Evolutionary conservation across 1,140 invertebrate species (phyloP).

Genomic region (Polypedilum vanderplanki): DNA sequence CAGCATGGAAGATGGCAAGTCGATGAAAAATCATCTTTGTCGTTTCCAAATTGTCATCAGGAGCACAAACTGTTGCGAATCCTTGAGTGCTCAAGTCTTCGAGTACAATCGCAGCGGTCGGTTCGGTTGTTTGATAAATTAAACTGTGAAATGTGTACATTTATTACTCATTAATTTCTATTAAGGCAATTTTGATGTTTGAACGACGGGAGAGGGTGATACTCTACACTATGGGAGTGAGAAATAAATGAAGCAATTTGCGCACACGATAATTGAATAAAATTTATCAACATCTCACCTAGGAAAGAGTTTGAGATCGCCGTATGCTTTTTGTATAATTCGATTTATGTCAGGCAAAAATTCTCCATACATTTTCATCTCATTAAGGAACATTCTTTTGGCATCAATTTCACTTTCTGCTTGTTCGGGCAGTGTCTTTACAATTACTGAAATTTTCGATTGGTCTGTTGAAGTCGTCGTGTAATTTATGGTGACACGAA

Average conservation of each 20-base stretch:
- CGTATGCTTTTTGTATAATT: neutral
- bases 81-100: neutral
- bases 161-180: neutral
- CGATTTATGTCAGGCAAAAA: neutral
- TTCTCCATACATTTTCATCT: constrained; percentile 17
- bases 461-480: neutral
- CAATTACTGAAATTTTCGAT: neutral
- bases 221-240: too few species aligned
- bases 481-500: neutral
- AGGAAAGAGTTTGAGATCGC: neutral
- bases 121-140: neutral
- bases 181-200: neutral
- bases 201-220: too few species aligned
- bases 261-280: constrained; percentile 1
- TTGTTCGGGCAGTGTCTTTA: neutral
- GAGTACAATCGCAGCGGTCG: neutral
- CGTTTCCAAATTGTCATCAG: neutral
- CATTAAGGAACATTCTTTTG: neutral
- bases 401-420: neutral
- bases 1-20: neutral
- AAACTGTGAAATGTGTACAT: neutral
- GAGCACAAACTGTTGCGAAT: constrained; percentile 4
- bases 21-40: constrained; percentile 13
- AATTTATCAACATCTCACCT: neutral
- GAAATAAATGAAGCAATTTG: neutral